Conservation (phyloP, 2,888 invertebrate genomes). For the Folsomia manolachei region DNA sequence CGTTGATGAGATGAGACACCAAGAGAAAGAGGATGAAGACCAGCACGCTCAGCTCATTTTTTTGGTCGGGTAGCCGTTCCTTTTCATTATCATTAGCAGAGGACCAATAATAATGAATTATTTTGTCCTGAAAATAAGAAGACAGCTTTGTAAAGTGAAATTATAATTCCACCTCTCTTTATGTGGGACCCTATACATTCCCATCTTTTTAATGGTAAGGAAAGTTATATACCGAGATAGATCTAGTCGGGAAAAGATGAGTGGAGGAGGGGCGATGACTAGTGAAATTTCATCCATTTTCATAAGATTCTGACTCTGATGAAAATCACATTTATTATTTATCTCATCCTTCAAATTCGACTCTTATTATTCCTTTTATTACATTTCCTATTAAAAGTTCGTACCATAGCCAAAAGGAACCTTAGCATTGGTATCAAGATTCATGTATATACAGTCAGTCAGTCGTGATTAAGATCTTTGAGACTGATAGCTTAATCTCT, state of each 20-base stretch:
- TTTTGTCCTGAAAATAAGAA: not conserved
- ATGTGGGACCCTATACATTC: no score
- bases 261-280: conserved; percentile 20
- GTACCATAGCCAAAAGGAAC: no score
- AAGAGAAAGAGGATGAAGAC: conserved; percentile 1
- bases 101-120: conserved; percentile 5
- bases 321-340: conserved; percentile 2
- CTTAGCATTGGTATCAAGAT: no score
- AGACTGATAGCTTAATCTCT: conserved; percentile 4
- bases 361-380: conserved; percentile 2
- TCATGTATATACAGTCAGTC: no score
- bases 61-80: conserved; percentile 8
- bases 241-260: not conserved
- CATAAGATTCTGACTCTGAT: not conserved
- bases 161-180: conserved; percentile 15
- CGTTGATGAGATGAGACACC: conserved; percentile 7
- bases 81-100: conserved; percentile 23
- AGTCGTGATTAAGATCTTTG: conserved; percentile 24
- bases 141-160: not conserved
- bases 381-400: not conserved
- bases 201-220: no score
- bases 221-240: not conserved
- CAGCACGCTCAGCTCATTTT: conserved; percentile 14
- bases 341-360: not conserved
- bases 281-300: conserved; percentile 12